Evolutionary conservation across 92 coral and sea anemone species (phyloP).

Genomic region (Actinernus sp.): DNA sequence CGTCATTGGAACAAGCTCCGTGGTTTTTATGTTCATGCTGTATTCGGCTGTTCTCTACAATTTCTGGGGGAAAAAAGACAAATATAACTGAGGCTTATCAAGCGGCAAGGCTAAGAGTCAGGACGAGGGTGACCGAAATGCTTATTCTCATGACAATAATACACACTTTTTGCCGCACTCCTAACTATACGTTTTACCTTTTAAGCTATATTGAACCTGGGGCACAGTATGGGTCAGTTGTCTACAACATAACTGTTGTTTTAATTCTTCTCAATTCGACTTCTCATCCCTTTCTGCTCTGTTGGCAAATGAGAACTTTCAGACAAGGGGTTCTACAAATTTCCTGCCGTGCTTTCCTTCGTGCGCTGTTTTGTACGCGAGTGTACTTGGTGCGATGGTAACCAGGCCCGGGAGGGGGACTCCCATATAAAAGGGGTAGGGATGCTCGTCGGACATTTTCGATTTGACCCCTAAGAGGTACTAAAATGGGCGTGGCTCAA

Average conservation of each 20-base stretch:
- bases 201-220: constrained; percentile 48
- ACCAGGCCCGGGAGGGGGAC: no score
- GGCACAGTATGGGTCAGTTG: constrained; percentile 60
- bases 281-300: constrained; percentile 62
- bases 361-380: no score
- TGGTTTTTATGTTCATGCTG: constrained; percentile 49
- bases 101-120: constrained; percentile 62
- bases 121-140: constrained; percentile 62
- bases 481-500: no score
- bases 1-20: constrained; percentile 62
- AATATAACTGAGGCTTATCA: constrained; percentile 67
- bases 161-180: constrained; percentile 71
- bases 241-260: constrained; percentile 69
- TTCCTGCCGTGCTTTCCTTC: no score
- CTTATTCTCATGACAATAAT: constrained; percentile 53
- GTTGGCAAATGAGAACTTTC: constrained; percentile 64
- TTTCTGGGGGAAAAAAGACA: constrained; percentile 59
- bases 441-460: no score
- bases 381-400: no score
- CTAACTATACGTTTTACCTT: constrained; percentile 73
- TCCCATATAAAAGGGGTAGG: no score
- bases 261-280: constrained; percentile 71
- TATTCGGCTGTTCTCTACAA: constrained; percentile 59
- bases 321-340: constrained; percentile 46
- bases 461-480: no score